phyloP scores from a whole-genome alignment of 2,888 invertebrate species.

The Melanotus villosus region DNA sequence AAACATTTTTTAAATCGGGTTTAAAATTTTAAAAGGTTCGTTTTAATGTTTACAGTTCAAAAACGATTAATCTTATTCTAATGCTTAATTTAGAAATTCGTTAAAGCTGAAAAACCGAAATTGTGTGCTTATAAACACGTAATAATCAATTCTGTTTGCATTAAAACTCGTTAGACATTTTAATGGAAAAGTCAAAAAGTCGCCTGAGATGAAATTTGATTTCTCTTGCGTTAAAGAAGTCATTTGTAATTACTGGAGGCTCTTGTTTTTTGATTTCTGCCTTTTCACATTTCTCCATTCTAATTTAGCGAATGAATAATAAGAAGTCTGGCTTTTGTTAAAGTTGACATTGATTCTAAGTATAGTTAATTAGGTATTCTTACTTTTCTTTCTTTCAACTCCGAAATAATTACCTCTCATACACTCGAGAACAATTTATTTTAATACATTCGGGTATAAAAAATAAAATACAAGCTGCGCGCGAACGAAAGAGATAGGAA shows the following conservation, averaged over 20 bases:
- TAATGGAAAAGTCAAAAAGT: conserved; percentile 17
- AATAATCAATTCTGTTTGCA: background rate
- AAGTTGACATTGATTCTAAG: conserved; percentile 23
- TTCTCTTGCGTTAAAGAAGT: conserved; percentile 20
- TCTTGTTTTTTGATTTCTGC: conserved; percentile 28
- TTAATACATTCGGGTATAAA: conserved; percentile 20
- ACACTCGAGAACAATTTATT: conserved; percentile 5
- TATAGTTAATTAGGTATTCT: conserved; percentile 25
- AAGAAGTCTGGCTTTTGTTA: conserved; percentile 33
- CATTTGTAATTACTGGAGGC: conserved; percentile 22
- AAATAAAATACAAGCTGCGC: conserved; percentile 22
- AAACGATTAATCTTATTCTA: too few species aligned
- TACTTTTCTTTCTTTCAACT: conserved; percentile 15
- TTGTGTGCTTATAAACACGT: background rate
- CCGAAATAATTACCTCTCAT: background rate
- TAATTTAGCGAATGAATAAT: conserved; percentile 36
- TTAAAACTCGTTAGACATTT: conserved; percentile 9
- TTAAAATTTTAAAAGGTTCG: too few species aligned
- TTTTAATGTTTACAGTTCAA: too few species aligned
- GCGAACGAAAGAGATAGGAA: conserved; percentile 43
- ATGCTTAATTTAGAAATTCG: too few species aligned
- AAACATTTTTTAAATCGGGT: too few species aligned
- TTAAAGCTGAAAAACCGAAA: background rate
- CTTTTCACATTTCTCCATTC: conserved; percentile 21
- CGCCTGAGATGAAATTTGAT: conserved; percentile 8